phyloP scores from a whole-genome alignment of 2,113 vertebrate species.

The Lichenostomus cassidix region DNA sequence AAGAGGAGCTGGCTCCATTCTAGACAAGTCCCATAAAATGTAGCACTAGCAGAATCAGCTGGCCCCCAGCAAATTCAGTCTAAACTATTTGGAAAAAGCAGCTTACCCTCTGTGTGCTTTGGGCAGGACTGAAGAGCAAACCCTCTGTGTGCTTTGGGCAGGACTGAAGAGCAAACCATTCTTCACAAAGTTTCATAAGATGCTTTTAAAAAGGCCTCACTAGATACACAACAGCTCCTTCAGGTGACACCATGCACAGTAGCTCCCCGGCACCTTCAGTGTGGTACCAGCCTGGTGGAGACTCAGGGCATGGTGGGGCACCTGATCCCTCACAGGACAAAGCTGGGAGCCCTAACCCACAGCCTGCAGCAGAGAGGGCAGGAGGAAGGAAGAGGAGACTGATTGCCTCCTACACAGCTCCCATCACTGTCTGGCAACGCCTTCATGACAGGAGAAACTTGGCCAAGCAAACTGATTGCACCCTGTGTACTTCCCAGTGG shows the following conservation, averaged over 20 bases:
- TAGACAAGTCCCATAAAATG: not conserved
- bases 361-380: not conserved
- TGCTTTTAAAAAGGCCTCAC: not conserved
- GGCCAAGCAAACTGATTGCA: not conserved
- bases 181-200: not conserved
- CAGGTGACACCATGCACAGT: fast-evolving
- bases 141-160: not conserved
- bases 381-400: not conserved
- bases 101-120: not conserved
- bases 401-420: not conserved
- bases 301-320: not conserved
- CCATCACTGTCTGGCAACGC: not conserved
- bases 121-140: not conserved
- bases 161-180: not conserved
- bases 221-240: not conserved
- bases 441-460: not conserved
- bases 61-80: not conserved
- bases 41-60: not conserved
- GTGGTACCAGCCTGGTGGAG: not conserved
- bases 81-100: not conserved
- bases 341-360: not conserved
- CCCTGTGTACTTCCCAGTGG: not conserved
- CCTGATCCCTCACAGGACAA: not conserved
- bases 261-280: not conserved
- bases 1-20: not conserved